phyloP scores from a whole-genome alignment of 2,797 vertebrate species.

The Siniperca undulata region DNA sequence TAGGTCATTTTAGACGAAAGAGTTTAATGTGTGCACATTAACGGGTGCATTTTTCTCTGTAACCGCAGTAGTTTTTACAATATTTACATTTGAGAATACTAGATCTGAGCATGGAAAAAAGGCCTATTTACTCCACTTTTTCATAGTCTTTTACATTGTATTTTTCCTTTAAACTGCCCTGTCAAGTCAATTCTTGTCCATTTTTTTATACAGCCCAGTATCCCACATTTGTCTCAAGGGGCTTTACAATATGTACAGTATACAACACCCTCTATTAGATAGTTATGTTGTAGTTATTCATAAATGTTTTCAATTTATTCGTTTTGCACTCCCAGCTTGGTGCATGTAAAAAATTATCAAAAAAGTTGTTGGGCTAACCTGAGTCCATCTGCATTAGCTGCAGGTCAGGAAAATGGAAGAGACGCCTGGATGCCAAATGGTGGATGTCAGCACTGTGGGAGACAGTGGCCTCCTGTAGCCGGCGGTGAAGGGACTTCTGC shows the following conservation, averaged over 20 bases:
- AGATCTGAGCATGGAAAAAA: background rate
- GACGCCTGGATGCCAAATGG: conserved; percentile 75
- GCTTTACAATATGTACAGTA: too few species aligned
- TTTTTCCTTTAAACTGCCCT: background rate
- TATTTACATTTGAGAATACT: background rate
- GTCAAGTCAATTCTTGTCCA: too few species aligned
- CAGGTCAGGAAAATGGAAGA: conserved; percentile 90
- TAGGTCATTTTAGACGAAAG: background rate
- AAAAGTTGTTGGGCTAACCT: conserved; percentile 82
- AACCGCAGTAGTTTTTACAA: background rate
- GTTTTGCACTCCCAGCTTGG: background rate
- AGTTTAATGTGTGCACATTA: background rate
- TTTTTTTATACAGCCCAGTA: too few species aligned
- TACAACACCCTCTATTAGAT: too few species aligned
- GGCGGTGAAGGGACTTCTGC: conserved; percentile 84
- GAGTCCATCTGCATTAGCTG: conserved; percentile 95
- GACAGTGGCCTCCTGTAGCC: conserved; percentile 82
- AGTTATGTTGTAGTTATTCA: background rate
- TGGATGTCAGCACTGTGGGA: conserved; percentile 86
- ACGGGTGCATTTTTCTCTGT: background rate
- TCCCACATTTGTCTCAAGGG: too few species aligned
- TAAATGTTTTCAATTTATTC: background rate
- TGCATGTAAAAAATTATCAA: too few species aligned
- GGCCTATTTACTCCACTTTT: background rate
- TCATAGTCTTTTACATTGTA: background rate